Evolutionary conservation across 2,888 invertebrate species (phyloP).

Genomic region (Brachynemurus nebulosus): DNA sequence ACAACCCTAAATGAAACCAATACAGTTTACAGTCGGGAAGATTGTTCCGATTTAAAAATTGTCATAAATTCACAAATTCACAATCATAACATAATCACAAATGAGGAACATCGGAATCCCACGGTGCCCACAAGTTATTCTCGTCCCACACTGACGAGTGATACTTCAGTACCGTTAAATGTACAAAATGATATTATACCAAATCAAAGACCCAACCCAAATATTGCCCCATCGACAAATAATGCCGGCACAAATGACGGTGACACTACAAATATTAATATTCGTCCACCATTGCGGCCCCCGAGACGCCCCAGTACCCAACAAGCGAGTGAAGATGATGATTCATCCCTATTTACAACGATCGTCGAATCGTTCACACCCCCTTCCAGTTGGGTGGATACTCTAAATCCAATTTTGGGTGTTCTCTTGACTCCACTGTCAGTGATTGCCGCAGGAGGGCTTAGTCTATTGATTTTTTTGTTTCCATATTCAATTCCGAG

Average conservation of each 20-base stretch:
- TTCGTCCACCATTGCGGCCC: constrained; percentile 15
- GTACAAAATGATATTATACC: too few relatives aligned
- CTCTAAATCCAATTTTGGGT: constrained; percentile 43
- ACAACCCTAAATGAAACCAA: constrained; percentile 29
- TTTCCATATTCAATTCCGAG: constrained; percentile 50
- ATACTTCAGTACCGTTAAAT: too few relatives aligned
- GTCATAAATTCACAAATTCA: constrained; percentile 55
- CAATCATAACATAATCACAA: constrained; percentile 36
- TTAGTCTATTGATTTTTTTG: constrained; percentile 45
- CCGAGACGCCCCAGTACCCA: constrained; percentile 14
- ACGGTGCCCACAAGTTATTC: constrained; percentile 10
- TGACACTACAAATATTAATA: constrained; percentile 5
- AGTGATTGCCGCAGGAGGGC: constrained; percentile 44
- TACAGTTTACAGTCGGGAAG: constrained; percentile 43
- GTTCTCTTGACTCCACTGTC: constrained; percentile 46
- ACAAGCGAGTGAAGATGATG: constrained; percentile 36
- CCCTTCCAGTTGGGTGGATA: constrained; percentile 37
- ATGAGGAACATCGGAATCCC: constrained; percentile 18
- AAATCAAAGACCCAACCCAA: too few relatives aligned
- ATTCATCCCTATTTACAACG: constrained; percentile 32
- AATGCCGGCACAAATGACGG: not conserved
- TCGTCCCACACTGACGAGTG: too few relatives aligned
- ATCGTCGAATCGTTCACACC: constrained; percentile 38
- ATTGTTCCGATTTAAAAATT: constrained; percentile 54
- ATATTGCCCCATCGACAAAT: not conserved